Base-by-base conservation (phyloP, 2,888 invertebrate genomes). In the Papilio protenor region DNA sequence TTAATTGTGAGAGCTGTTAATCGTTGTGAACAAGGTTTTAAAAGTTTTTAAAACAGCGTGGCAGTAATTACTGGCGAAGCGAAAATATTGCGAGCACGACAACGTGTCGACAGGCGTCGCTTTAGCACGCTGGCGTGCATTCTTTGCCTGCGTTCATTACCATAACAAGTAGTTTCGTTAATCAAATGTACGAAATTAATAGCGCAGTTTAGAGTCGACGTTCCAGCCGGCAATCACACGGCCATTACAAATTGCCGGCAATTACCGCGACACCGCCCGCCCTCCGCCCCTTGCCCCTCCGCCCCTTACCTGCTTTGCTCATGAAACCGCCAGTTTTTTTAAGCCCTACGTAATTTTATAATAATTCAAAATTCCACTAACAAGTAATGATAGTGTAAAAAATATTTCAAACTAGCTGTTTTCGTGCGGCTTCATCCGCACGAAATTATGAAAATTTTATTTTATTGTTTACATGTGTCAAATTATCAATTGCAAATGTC, bases 171-270 rank as follows among this genome's bases (percentile, higher is more conserved):
- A 94, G 93, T 94, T 94, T 92, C 93, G 94, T 94, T 94, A 94
- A 94, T 94, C 94, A 94, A 94, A 94, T 94, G 93, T 93, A 94
- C 93, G 91, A 94, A 94, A 94, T 94, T 94, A 94, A 94, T 94
- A 91, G 94, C 90, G 89, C 89, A 93, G 94, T 93, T 94, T 94
- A 94, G 92, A 92, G 89, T 87, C 90, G 87, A 89, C 92, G 92
- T 92, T 91, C 90, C 92, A 88, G 90, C 90, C 89, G 89, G 92
- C 93, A 94, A 94, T 94, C 94, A 91, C 92, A 92, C 89, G 91
- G 90, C 90, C 90, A 92, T 93, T 93, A 94, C 93, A 94, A 94
- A 94, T 94, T 94, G 93, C 93, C 82, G 82, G 85, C 87, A 87
- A 94, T 94, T 94, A 94, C 91, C 84, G 87, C 92, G 89, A 91